Base-by-base conservation (phyloP, 2,888 invertebrate genomes). In the Digitonthophagus gazella region DNA sequence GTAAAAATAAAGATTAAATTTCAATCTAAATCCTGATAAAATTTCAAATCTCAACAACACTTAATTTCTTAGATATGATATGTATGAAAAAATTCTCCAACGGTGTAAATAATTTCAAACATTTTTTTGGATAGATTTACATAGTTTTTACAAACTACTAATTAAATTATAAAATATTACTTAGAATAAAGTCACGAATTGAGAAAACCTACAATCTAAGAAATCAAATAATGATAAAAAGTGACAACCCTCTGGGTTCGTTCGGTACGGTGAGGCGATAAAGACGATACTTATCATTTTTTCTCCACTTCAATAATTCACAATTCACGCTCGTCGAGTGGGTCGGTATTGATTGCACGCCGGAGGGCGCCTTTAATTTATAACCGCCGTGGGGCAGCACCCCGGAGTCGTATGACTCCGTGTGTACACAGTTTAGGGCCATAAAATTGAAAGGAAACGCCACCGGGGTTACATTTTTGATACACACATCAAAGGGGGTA, bases 221-320 rank as follows among this genome's bases (percentile, higher is more conserved):
- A 19, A 61, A 61, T 61, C 20, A 61, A 61, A 61, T 61, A 61
- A 20, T 61, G 61, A 58, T 58, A 58, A 58, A 58, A 58, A 22
- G 22, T 6, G 22, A 4, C 22, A 3, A 22, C 22, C 22, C 22
- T 22, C 22, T n/a, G 22, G 6, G 11, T 11, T 11, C 28, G 11
- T 44, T 11, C 28, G 6, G 2, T 11, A 44, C 28, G 6, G 18
- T 19, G 20, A 61, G 18, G 19, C 19, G 61, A 18, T 61, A 61
- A 61, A 61, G 61, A 61, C 61, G 61, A 61, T 61, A 61, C 20
- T 61, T 61, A 61, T 61, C 61, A 61, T 61, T 61, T 61, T 61
- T 61, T 18, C 61, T 20, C 14, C 18, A 20, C 61, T 20, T 61
- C 61, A 61, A 61, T 61, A 61, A 61, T 58, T 61, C 61, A 61